phyloP scores from a whole-genome alignment of 1,140 invertebrate species.

The Stenopsyche tienmushanensis region DNA sequence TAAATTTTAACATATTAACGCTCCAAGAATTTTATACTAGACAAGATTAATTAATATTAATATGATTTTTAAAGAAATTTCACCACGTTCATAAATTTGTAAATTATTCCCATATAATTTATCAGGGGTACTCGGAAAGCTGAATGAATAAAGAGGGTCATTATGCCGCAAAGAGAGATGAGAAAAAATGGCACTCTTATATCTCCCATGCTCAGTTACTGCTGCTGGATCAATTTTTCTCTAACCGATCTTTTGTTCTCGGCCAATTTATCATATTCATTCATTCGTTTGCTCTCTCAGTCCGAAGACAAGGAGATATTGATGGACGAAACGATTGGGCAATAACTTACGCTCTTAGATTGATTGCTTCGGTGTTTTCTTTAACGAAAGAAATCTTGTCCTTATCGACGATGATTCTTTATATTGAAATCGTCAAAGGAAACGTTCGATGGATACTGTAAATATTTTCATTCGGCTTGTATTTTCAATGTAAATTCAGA shows the following conservation, averaged over 20 bases:
- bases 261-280: constrained; percentile 11
- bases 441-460: too few relatives aligned
- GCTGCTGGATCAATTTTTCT: not conserved
- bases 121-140: too few relatives aligned
- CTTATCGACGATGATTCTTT: too few relatives aligned
- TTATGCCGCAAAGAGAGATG: not conserved
- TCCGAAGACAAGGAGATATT: constrained; percentile 8
- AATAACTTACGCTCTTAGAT: constrained; percentile 19
- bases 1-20: too few relatives aligned
- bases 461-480: too few relatives aligned
- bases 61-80: too few relatives aligned
- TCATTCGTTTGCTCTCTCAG: constrained; percentile 10
- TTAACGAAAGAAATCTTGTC: not conserved
- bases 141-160: not conserved
- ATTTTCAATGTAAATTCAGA: too few relatives aligned
- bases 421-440: too few relatives aligned
- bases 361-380: constrained; percentile 7
- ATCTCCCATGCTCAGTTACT: not conserved
- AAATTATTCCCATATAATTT: too few relatives aligned
- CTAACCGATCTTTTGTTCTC: not conserved
- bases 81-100: too few relatives aligned
- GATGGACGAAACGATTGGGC: constrained; percentile 7
- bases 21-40: too few relatives aligned
- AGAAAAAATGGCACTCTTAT: not conserved
- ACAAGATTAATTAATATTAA: too few relatives aligned